These are phyloP conservation scores for Conomelus anceps DNA, from an alignment of 2,888 invertebrate genomes.

Conservation along the genomic window DNA sequence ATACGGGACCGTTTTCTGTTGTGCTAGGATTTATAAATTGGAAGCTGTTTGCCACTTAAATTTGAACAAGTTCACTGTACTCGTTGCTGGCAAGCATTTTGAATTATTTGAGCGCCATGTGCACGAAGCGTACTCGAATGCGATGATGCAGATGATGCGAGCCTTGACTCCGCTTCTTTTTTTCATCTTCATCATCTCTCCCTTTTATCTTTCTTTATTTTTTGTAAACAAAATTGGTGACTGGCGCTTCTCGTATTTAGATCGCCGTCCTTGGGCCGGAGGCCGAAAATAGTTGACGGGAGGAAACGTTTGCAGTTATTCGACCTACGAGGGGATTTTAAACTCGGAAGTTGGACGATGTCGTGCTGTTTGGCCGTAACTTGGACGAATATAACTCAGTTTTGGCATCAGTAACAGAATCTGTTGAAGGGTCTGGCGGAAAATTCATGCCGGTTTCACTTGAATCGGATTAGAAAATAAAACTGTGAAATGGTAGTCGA, in stretches of 20 bases:
- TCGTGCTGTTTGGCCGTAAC: background rate
- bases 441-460: background rate
- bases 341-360: background rate
- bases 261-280: background rate
- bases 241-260: background rate
- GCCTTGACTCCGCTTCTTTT: background rate
- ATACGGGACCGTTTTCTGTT: too few species aligned
- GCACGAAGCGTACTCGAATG: background rate
- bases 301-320: background rate
- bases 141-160: background rate
- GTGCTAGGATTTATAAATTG: too few species aligned
- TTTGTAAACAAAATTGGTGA: background rate
- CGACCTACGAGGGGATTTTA: background rate
- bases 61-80: background rate
- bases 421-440: background rate
- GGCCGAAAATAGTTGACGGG: background rate
- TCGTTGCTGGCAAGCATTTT: background rate
- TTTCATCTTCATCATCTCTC: background rate
- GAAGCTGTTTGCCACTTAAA: background rate
- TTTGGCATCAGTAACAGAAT: background rate
- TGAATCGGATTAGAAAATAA: background rate
- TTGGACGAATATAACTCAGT: background rate
- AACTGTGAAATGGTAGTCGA: background rate
- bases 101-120: background rate
- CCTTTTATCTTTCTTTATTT: background rate